Evolutionary conservation across 2,888 invertebrate species (phyloP).

Genomic region (Eristalis intricaria): DNA sequence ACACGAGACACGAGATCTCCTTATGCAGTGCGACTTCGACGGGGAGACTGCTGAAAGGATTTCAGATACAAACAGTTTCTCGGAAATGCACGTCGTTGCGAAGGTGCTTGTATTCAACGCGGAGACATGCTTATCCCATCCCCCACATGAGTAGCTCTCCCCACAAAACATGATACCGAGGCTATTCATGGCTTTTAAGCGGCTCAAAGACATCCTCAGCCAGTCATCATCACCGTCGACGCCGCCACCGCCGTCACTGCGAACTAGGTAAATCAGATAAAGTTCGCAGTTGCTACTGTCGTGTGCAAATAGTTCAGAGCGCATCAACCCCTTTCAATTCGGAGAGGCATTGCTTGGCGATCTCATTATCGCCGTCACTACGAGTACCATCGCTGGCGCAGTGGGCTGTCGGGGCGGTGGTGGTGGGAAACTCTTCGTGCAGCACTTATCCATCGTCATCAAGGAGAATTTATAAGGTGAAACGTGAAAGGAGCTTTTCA

Average conservation of each 20-base stretch:
- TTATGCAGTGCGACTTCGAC: not conserved
- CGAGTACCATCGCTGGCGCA: not conserved
- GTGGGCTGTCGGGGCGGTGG: not conserved
- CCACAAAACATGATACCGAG: conserved; percentile 19
- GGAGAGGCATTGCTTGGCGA: conserved; percentile 15
- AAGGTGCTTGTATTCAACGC: conserved; percentile 10
- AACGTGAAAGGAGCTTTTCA: conserved; percentile 59
- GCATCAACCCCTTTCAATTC: conserved; percentile 2
- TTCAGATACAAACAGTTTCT: conserved; percentile 13
- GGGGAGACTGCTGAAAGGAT: conserved; percentile 20
- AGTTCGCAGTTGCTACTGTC: not conserved
- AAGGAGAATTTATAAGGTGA: conserved; percentile 66
- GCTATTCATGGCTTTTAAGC: conserved; percentile 51
- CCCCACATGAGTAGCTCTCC: conserved; percentile 14
- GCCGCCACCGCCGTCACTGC: not conserved
- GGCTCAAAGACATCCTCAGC: conserved; percentile 16
- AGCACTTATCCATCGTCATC: conserved; percentile 48
- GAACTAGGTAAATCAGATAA: conserved; percentile 66
- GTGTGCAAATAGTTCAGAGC: conserved; percentile 46
- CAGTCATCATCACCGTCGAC: not conserved
- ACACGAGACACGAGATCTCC: not conserved
- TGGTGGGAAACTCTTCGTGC: not conserved
- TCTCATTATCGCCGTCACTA: conserved; percentile 11
- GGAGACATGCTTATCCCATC: conserved; percentile 14
- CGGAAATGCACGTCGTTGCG: not conserved